Base-by-base conservation (phyloP, 2,888 invertebrate genomes). In the Omphaloscelis lunosa region DNA sequence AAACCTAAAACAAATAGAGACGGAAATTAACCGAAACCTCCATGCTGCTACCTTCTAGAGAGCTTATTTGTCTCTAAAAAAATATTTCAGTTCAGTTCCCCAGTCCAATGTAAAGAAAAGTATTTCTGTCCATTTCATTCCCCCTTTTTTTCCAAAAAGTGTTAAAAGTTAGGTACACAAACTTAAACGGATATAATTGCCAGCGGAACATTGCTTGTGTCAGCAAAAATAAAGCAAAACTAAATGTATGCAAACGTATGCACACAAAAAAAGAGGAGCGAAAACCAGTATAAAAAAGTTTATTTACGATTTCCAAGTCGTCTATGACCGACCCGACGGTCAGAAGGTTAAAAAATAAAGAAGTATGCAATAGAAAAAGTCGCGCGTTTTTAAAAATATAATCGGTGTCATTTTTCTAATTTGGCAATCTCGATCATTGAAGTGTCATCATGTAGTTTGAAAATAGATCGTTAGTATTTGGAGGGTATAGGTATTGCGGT, bases 181-280 rank as follows among this genome's bases (percentile, higher is more conserved):
- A 80, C 80, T 85, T 70, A 59, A 85, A 78, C 73, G 74, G 62
- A 67, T 85, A 83, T 86, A 85, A 87, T 87, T 83, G 77, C 72
- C 66, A 59, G 71, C 67, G 59, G 65, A 88, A 86, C 75, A 80
- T 45, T 51, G 71, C 83, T 66, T 79, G 71, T 53, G 68, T 41
- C 67, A 45, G 67, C 67, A 56, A 63, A 82, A 85, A 79, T 70
- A 75, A 77, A 86, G n/a, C 48, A 86, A 68, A 87, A 79, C 51
- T 73, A 75, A 79, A 86, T 80, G 74, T 79, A 80, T 83, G 83
- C 84, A 78, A 72, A 80, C 68, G 68, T 68, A 77, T 82, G 63
- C 75, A 58, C 29, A 80, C 73, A 83, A 88, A 45, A 79, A 83
- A 79, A 75, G 63, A 76, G 67, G 62, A 80, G 71, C 72, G 61